Percentiles rank a stretch among this genome's conserved stretches.
Conservation (phyloP, 2,888 invertebrate genomes). For the Artemia sinica region DNA sequence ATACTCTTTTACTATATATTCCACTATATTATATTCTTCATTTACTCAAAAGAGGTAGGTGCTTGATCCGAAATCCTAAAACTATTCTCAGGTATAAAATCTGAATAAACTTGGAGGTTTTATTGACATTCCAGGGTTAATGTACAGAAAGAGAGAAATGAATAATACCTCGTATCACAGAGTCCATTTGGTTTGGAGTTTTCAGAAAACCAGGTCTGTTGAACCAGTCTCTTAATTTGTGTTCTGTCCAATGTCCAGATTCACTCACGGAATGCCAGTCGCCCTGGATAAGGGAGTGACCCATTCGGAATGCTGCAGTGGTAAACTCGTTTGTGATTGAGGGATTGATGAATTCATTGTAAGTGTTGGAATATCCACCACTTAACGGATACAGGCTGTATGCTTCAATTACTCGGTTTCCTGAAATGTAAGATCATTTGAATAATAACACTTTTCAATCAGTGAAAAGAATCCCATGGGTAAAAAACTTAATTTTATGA, state of each 20-base stretch:
- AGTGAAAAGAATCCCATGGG: no score
- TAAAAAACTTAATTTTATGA: no score
- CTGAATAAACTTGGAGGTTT: no score
- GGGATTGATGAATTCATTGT: slow-evolving; percentile 33
- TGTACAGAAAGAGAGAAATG: no score
- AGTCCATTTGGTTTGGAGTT: slow-evolving; percentile 26
- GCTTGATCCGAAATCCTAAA: no score
- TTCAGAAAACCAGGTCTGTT: slow-evolving; percentile 27
- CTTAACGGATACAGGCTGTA: slow-evolving; percentile 28
- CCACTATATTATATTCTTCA: no score
- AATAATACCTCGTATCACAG: slow-evolving; percentile 25
- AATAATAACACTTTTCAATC: neutral
- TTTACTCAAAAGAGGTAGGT: no score
- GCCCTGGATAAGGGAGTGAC: slow-evolving; percentile 36
- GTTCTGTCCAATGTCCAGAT: slow-evolving; percentile 22
- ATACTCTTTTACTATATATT: no score
- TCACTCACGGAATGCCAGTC: slow-evolving; percentile 26
- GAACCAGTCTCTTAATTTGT: slow-evolving; percentile 26
- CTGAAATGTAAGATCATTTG: slow-evolving; percentile 21
- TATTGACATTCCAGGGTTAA: no score
- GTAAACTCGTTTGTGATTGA: slow-evolving; percentile 36
- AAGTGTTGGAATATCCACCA: slow-evolving; percentile 28
- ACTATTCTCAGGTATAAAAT: no score
- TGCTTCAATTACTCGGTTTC: slow-evolving; percentile 27
- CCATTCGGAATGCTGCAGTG: slow-evolving; percentile 37